These are phyloP conservation scores for Drosophila virilis DNA, from an alignment of 1,140 invertebrate genomes.

Conservation along the genomic window DNA sequence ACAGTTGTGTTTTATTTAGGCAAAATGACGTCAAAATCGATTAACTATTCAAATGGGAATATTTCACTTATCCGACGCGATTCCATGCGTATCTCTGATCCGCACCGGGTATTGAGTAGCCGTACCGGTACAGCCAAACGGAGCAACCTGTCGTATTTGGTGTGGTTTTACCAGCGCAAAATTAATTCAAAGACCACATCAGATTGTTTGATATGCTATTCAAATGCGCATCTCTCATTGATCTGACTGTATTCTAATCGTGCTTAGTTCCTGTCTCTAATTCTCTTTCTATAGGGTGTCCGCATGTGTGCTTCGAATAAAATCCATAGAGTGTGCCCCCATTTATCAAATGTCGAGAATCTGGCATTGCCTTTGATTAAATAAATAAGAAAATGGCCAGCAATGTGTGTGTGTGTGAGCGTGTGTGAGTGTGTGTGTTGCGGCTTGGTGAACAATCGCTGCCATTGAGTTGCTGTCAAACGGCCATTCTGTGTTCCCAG, in stretches of 20 bases:
- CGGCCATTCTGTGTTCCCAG: conserved; percentile 17
- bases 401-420: conserved; percentile 45
- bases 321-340: conserved; percentile 65
- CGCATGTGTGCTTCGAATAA: conserved; percentile 31
- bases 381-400: conserved; percentile 73
- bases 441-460: conserved; percentile 51
- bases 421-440: conserved; percentile 13
- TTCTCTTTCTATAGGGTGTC: neutral
- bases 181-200: no score
- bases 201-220: no score
- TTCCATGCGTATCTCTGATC: no score
- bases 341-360: conserved; percentile 75
- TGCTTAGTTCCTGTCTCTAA: neutral
- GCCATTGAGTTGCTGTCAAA: conserved; percentile 54
- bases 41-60: neutral
- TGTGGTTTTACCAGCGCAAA: no score
- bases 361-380: conserved; percentile 69
- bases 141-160: no score
- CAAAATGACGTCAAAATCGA: no score
- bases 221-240: no score
- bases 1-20: no score
- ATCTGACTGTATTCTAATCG: no score
- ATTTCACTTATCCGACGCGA: neutral
- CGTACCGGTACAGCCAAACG: no score
- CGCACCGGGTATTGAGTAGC: no score